Percentiles rank a stretch among this genome's conserved stretches.
Evolutionary conservation across 2,113 vertebrate genomes (phyloP).

Genomic region (Gulo gulo): DNA sequence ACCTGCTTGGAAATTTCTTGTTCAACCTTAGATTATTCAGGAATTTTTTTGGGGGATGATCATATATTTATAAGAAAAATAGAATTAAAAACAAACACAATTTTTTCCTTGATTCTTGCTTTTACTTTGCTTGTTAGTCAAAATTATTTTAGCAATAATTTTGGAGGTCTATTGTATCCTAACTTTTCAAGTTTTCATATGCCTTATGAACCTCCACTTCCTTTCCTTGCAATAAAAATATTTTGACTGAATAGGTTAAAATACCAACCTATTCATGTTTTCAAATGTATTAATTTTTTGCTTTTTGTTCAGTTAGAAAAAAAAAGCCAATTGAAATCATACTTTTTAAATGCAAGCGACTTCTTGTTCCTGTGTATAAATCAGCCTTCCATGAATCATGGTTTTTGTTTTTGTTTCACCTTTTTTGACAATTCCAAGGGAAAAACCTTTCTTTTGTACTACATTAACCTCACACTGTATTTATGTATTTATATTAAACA

Average conservation of each 20-base stretch:
- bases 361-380: conserved; percentile 39
- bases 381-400: conserved; percentile 39
- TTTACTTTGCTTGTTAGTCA: neutral
- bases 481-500: conserved; percentile 76
- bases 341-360: conserved; percentile 40
- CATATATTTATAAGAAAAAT: conserved; percentile 30
- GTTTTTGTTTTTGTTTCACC: neutral
- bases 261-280: conserved; percentile 34
- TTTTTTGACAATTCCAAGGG: conserved; percentile 46
- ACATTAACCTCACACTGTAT: conserved; percentile 61
- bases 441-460: conserved; percentile 60
- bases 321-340: conserved; percentile 39
- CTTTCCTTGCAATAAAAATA: conserved; percentile 32
- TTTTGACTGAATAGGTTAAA: conserved; percentile 68
- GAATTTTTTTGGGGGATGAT: neutral
- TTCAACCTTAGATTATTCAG: neutral
- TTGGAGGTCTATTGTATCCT: neutral
- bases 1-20: neutral
- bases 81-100: conserved; percentile 23
- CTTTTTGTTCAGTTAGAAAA: conserved; percentile 51
- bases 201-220: conserved; percentile 22
- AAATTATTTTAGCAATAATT: conserved; percentile 19
- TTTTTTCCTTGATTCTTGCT: conserved; percentile 9
- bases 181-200: neutral
- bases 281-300: conserved; percentile 50